Evolutionary conservation across 2,113 vertebrate genomes (phyloP).

Genomic region (Tor tambroides): DNA sequence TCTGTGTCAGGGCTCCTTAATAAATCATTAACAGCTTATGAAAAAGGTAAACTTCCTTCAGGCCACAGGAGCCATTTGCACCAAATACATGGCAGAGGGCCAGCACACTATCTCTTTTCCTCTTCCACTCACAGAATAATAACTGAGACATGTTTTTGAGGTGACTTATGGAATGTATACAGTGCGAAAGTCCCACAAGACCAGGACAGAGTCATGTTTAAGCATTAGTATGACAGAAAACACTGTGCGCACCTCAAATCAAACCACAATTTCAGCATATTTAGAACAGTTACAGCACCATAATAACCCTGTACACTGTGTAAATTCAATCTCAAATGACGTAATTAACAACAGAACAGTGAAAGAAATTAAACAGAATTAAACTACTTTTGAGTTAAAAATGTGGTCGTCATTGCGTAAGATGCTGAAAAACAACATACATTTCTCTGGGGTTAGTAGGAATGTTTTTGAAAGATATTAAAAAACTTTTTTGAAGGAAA

Average conservation of each 20-base stretch:
- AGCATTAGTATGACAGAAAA: background rate
- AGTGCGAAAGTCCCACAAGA: background rate
- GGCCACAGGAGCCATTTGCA: conserved; percentile 47
- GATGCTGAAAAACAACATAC: background rate
- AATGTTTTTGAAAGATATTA: background rate
- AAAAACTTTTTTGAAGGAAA: background rate
- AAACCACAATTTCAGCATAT: background rate
- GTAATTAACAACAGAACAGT: no score
- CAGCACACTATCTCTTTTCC: conserved; percentile 40
- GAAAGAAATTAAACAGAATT: background rate
- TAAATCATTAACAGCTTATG: conserved; percentile 65
- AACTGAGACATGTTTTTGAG: conserved; percentile 18
- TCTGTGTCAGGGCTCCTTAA: conserved; percentile 56
- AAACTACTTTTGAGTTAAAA: background rate
- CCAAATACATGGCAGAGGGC: conserved; percentile 43
- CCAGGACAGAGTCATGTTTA: background rate
- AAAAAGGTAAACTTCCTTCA: conserved; percentile 60
- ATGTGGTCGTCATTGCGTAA: background rate
- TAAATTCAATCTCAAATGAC: background rate
- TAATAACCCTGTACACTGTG: background rate
- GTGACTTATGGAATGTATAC: conserved; percentile 35
- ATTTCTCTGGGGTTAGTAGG: background rate
- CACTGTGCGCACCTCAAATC: background rate
- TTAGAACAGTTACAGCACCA: background rate
- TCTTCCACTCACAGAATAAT: conserved; percentile 24